Base-by-base conservation (phyloP, 1,140 invertebrate genomes). In the Homalodisca vitripennis region DNA sequence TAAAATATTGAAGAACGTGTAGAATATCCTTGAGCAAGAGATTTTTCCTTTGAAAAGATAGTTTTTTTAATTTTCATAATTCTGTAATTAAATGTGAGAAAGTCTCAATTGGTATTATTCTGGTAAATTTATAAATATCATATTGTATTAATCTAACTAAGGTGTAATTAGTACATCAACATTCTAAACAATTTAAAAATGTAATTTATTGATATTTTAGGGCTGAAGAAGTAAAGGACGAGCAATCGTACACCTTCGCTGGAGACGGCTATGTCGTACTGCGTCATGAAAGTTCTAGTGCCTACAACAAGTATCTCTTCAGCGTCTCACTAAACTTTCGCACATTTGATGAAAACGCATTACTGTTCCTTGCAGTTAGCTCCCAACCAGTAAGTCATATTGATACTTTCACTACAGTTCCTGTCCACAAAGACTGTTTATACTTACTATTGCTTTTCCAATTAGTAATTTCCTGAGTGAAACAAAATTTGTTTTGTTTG, bases 271-370 rank as follows among this genome's bases (percentile, higher is more conserved):
- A 94, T 77, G 87, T 90, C 1, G 85, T 90, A 46, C 81, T 90
- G 67, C 83, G 81, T 63, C 81, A 86, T 73, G 84, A 83, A 30
- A 83, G 83, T 14, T 84, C 83, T 17, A 83, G 84, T 67, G 84
- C 84, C 0, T 88, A 92, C 75, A 86, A 89, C 73, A 86, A 87
- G 75, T 86, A 88, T 73, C 83, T 87, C 14, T 93, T 94, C 78
- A 88, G 87, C 46, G 84, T 97, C 1, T 86, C 88, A 17, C 84
- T 98, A 53, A 88, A 86, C 70, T 95, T 98, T 78, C 86, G 87
- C 70, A 95, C 93, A 0, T 90, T 90, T 73, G 94, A 97, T 80
- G 90, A 95, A 77, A 89, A 97, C 80, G 92, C 93, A 1, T 78
- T 96, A 3, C 82, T 98, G 0, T 95, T 97, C 77, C 81, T 96